Evolutionary conservation across 2,888 invertebrate genomes (phyloP), one percentile per base, ranked within the genome.

Genomic region (Lasioglossum marginatum): DNA sequence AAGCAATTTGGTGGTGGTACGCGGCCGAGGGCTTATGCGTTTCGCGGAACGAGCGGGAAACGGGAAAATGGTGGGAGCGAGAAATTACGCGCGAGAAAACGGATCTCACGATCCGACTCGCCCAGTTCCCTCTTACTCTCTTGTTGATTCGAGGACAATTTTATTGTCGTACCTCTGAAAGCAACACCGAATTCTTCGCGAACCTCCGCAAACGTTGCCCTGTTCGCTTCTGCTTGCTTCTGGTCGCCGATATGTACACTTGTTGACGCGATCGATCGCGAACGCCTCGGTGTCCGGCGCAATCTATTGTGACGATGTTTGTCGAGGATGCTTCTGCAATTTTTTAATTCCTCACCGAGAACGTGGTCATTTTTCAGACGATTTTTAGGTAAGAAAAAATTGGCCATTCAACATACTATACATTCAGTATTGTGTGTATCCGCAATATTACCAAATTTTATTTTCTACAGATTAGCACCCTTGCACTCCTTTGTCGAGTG

Each of bases 1-100:
- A 82, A 81, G 82, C 83, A 81, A 83, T 83, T 83, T 70, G 72
- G 71, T 57, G 52, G 27, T 73, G 45, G 40, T 1, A 16, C 19
- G 48, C 27, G 43, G 70, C 34, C n/a, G 34, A 52, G 12, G 45
- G n/a, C 34, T 23, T 63, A 63, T 5, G 37, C n/a, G 31, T 57
- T 45, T 60, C 34, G 40, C 48, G 34, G 63, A 70, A 52, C 82
- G 27, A 75, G 37, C 37, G n/a, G 68, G 40, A 68, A 68, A 37
- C 37, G 37, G 10, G 37, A 23, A 37, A 37, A 68, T 12, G 23
- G 12, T 40, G 40, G 4, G 31, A n/a, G 60, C n/a, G 48, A 72
- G 60, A 71, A 76, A 83, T 82, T 83, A 60, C 40, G 27, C 45
- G 57, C 45, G 27, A 66, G 72, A 68, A n/a, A 14, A 52, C 68